Evolutionary conservation across 2,888 invertebrate species (phyloP).

Genomic region (Parasteatoda lunata): DNA sequence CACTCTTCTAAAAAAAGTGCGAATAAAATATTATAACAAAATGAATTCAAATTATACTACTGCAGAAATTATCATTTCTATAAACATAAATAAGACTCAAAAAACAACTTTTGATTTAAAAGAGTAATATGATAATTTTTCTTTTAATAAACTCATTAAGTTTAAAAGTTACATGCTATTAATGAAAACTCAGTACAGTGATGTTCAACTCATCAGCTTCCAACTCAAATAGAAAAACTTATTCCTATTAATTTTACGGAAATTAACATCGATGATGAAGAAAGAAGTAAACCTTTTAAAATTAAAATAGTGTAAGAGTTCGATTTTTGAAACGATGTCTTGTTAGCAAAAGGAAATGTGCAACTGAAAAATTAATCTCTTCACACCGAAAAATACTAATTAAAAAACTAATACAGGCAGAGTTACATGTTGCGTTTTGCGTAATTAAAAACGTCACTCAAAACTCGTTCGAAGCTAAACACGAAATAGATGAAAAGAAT

Average conservation of each 20-base stretch:
- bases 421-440: conserved; percentile 54
- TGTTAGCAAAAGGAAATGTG: conserved; percentile 2
- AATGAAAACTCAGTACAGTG: no score
- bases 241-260: not conserved
- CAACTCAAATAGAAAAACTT: not conserved
- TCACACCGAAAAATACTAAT: conserved; percentile 20
- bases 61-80: no score
- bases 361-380: conserved; percentile 23
- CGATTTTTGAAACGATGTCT: conserved; percentile 19
- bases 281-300: not conserved
- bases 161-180: no score
- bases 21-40: no score
- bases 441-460: conserved; percentile 68
- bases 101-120: no score
- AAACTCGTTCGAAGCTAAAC: conserved; percentile 33
- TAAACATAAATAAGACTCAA: no score
- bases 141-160: no score
- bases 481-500: conserved; percentile 48
- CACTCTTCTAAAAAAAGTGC: no score
- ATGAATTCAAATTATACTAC: no score
- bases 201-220: no score
- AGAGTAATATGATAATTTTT: no score
- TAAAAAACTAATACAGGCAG: conserved; percentile 34
- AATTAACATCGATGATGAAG: not conserved
- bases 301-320: not conserved